A percentile compares a stretch with the other conserved stretches of the same genome.
Conservation (phyloP, 2,113 vertebrate species). For the Procavia capensis region DNA sequence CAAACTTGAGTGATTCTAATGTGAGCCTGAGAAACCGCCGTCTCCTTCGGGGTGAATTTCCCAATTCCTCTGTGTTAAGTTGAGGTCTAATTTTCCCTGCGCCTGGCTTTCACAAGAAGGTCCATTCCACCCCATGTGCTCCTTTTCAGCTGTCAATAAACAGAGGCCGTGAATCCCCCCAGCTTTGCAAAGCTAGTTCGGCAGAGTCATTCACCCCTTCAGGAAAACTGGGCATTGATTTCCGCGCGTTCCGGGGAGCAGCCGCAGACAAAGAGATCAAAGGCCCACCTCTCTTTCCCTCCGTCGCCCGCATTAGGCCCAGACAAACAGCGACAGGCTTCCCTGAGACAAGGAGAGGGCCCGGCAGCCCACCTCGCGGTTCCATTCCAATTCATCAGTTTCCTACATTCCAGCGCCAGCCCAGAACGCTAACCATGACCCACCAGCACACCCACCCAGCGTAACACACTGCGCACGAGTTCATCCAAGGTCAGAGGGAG, state of each 20-base stretch:
- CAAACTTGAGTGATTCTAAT: conserved; percentile 79
- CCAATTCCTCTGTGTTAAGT: conserved; percentile 85
- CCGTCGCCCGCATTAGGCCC: conserved; percentile 77
- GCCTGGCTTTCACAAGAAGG: conserved; percentile 88
- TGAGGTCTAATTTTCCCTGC: conserved; percentile 85
- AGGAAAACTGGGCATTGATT: conserved; percentile 91
- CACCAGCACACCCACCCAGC: conserved; percentile 81
- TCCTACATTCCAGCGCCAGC: conserved; percentile 84
- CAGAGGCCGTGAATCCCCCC: conserved; percentile 87
- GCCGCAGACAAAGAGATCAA: conserved; percentile 89
- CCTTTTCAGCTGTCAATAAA: conserved; percentile 91
- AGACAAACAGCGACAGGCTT: conserved; percentile 86
- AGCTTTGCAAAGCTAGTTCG: conserved; percentile 89
- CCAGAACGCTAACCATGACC: conserved; percentile 84
- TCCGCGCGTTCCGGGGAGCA: conserved; percentile 88
- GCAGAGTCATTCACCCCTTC: conserved; percentile 88
- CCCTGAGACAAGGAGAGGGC: conserved; percentile 76
- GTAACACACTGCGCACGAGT: conserved; percentile 86
- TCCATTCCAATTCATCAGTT: conserved; percentile 82
- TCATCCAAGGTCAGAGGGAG: conserved; percentile 86
- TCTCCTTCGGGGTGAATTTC: conserved; percentile 84
- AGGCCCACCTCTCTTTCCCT: conserved; percentile 88
- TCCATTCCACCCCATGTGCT: conserved; percentile 88
- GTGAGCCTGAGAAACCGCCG: conserved; percentile 80
- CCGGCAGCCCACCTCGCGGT: conserved; percentile 78